A percentile compares a stretch with the other conserved stretches of the same genome.
Conservation (phyloP, 2,113 vertebrate species). For the Oenanthe melanoleuca region DNA sequence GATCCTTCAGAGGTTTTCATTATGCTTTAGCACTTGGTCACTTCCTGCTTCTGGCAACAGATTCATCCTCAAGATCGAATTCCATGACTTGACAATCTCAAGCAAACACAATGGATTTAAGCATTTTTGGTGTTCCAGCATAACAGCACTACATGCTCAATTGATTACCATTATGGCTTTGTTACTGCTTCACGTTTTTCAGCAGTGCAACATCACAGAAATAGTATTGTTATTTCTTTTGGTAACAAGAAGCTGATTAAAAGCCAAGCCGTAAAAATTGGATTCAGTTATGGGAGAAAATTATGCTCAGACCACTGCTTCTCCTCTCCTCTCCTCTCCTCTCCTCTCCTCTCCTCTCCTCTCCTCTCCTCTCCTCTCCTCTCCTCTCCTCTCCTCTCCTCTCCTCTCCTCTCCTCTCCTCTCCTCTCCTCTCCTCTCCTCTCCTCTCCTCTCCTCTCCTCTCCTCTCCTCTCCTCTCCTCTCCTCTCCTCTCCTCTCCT, state of each 20-base stretch:
- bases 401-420: too few species aligned
- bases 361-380: too few species aligned
- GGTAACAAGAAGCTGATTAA: background rate
- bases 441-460: background rate
- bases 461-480: background rate
- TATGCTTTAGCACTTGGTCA: background rate
- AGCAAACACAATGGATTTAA: background rate
- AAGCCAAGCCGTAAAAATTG: background rate
- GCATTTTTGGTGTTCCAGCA: background rate
- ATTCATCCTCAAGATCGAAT: background rate
- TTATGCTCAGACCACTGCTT: background rate
- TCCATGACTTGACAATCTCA: background rate
- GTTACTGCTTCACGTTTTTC: background rate
- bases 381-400: too few species aligned
- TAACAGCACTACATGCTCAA: accelerated
- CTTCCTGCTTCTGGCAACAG: background rate
- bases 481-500: too few species aligned
- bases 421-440: too few species aligned
- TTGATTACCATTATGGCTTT: background rate
- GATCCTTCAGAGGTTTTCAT: background rate
- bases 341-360: background rate
- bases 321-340: too few species aligned
- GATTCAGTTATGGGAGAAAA: background rate
- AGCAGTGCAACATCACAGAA: background rate
- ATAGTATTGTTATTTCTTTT: background rate